Conservation (phyloP, 2,888 invertebrate genomes). For the Drosophila greeni region DNA sequence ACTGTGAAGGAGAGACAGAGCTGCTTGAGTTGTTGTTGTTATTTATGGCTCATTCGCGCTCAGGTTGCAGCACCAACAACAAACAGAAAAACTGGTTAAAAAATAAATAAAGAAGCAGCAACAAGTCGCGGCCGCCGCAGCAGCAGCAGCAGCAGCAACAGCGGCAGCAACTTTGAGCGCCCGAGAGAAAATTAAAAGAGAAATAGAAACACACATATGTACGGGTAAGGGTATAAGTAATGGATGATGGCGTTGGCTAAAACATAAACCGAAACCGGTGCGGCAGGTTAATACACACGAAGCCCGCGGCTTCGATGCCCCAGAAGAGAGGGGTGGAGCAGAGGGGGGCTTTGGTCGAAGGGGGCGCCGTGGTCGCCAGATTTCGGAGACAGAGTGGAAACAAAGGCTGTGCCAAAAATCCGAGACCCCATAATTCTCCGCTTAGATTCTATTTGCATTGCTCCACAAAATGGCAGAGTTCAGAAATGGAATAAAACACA, state of each 20-base stretch:
- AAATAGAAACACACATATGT: constrained; percentile 70
- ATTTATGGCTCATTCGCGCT: constrained; percentile 71
- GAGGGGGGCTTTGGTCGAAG: not conserved
- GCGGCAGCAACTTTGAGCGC: constrained; percentile 46
- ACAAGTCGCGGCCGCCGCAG: constrained; percentile 50
- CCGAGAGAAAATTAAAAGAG: constrained; percentile 73
- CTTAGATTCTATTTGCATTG: constrained; percentile 36
- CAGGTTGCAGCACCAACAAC: constrained; percentile 64
- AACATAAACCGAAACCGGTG: constrained; percentile 77
- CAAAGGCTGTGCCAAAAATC: constrained; percentile 41
- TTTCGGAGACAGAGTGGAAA: constrained; percentile 41
- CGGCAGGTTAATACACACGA: constrained; percentile 74
- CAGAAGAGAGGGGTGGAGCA: not conserved
- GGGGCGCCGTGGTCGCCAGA: constrained; percentile 28
- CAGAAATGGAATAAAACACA: constrained; percentile 7
- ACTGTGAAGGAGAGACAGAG: constrained; percentile 39
- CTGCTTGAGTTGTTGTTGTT: constrained; percentile 52
- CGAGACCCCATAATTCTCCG: constrained; percentile 30
- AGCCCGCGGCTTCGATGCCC: constrained; percentile 30
- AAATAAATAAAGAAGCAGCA: constrained; percentile 65
- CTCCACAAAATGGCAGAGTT: constrained; percentile 42
- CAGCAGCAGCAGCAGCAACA: constrained; percentile 35
- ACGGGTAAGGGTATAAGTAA: constrained; percentile 41
- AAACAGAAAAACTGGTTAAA: constrained; percentile 59
- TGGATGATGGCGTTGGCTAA: constrained; percentile 68